Evolutionary conservation across 2,797 vertebrate genomes (phyloP), one percentile per base, ranked within the genome.

Genomic region (Bradypodion ventrale): DNA sequence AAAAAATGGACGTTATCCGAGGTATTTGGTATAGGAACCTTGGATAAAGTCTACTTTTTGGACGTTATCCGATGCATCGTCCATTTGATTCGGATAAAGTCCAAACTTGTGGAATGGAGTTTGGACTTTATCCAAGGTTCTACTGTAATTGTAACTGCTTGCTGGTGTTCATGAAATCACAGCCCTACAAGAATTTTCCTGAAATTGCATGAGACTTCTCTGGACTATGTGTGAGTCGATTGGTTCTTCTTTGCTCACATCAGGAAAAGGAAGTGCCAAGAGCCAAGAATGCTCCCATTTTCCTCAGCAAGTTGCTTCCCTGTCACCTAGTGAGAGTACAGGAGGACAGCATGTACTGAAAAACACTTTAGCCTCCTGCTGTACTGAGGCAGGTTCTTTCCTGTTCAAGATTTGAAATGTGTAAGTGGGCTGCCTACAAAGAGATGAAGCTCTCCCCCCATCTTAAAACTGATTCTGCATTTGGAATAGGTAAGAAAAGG

Each of bases 291-390:
- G 56, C 89, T 76, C 80, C 84, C 86, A 82, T 88, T 0, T 40
- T 89, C 85, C 91, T 87, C 90, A 78, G 73, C 88, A 88, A 93
- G 88, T 91, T 92, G 66, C 40, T 87, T 74, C 87, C 89, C 87
- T 89, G 46, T 75, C 49, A 80, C 27, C 52, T 66, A 85, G 60
- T 70, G 83, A 72, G 70, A 68, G 62, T 49, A 46, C 70, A 40
- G 65, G 40, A 68, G 84, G 52, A 75, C 83, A 75, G 23, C 62
- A 69, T 85, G 78, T 85, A 60, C 78, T 19, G 68, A 52, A 84
- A 66, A 27, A 29, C 69, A 80, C 73, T 66, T 65, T 59, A 63
- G 62, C 62, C 60, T 75, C 74, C 72, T 2, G 10, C 65, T 40
- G n/a, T 40, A 25, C 4, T 3, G 13, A 80, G n/a, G 27, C n/a